Base-by-base conservation (phyloP, 2,797 vertebrate genomes). In the Rhynchotus rufescens region DNA sequence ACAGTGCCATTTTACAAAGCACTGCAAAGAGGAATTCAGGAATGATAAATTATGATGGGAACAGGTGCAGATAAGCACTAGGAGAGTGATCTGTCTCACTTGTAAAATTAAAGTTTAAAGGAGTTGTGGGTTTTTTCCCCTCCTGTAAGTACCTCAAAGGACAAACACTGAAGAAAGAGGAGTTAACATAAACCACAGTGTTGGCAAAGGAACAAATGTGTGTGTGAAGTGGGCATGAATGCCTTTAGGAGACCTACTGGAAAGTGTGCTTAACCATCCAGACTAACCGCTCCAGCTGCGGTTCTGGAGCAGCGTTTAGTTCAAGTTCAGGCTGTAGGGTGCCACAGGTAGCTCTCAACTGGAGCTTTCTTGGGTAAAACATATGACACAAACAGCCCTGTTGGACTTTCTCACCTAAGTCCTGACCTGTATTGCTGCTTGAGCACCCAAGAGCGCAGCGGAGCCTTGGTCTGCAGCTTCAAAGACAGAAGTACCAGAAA, bases 111-210 rank as follows among this genome's bases (percentile, higher is more conserved):
- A 59, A 68, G 12, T 66, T 89, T 67, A 80, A 88, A 86, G 62
- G 62, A 83, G 11, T 34, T 91, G 16, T 80, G 51, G 15, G 62
- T 28, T 47, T 47, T 47, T 47, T 47, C 42, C 10, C 4, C 5
- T 3, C 19, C 8, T 28, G 2, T 68, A 54, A 79, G 28, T 73
- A 51, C 19, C 59, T 21, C 9, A 61, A 34, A 87, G 44, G 5
- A 45, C 85, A 85, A 83, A 64, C 32, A 34, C 34, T 59, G 64
- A 38, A 75, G 36, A 30, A 88, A 75, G 80, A 83, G 60, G 32
- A 78, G 15, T 85, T 22, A 28, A 77, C 52, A 42, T 73, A 71
- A 89, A 65, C 0, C 0, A 25, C 64, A 15, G 13, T 57, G 66
- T 59, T 91, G 73, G 15, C 36, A 68, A 49, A 74, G 78, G 30